Percentiles rank a stretch among this genome's conserved stretches.
Conservation (phyloP, 2,113 vertebrate genomes). For the Rhinoderma darwinii region DNA sequence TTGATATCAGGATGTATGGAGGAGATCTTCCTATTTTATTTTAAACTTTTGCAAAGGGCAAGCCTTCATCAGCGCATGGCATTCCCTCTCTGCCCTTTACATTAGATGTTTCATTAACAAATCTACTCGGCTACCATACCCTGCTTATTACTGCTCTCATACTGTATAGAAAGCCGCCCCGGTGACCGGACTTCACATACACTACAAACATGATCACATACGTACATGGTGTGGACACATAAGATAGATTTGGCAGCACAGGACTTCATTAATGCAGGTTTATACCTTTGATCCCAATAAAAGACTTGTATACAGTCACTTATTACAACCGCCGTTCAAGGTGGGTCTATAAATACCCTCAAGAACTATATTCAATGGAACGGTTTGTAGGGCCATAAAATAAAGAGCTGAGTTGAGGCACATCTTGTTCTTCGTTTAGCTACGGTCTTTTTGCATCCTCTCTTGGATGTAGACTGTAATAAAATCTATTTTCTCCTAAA, state of each 20-base stretch:
- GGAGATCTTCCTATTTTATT: conserved; percentile 8
- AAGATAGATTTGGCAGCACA: too few relatives aligned
- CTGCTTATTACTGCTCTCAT: background rate
- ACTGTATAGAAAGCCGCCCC: background rate
- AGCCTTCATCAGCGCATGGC: background rate
- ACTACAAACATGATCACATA: too few relatives aligned
- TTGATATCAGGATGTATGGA: background rate
- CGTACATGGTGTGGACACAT: too few relatives aligned
- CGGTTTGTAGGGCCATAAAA: background rate
- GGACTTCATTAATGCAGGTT: too few relatives aligned
- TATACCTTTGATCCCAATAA: background rate
- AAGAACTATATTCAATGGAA: background rate
- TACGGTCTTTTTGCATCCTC: background rate
- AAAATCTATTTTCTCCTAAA: background rate
- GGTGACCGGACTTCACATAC: background rate
- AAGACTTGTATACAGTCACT: background rate
- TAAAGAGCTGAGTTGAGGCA: background rate
- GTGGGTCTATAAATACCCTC: background rate
- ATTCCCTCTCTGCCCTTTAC: background rate
- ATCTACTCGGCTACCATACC: background rate
- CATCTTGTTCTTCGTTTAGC: background rate
- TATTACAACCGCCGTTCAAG: background rate
- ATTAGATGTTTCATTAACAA: background rate
- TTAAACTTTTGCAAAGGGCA: conserved; percentile 7
- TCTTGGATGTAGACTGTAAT: background rate